Conservation (phyloP, 2,797 vertebrate genomes). For the Antrozous pallidus region DNA sequence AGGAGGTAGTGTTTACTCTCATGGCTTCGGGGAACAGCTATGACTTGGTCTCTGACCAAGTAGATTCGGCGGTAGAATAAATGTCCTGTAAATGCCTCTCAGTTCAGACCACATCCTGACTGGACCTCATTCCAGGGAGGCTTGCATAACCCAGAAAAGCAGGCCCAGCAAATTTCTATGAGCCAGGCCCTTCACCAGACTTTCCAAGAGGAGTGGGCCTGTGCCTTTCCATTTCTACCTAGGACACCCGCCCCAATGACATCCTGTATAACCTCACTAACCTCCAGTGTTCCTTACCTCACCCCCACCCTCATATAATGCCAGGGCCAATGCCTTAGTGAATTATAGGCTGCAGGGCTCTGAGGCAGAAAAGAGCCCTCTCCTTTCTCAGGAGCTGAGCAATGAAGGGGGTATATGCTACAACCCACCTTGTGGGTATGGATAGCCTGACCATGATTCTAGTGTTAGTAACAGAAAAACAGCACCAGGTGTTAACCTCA, state of each 20-base stretch:
- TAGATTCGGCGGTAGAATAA: constrained; percentile 22
- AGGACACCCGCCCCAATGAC: not conserved
- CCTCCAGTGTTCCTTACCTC: not conserved
- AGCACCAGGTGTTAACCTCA: not conserved
- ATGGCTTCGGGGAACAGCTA: constrained; percentile 58
- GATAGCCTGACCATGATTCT: not conserved
- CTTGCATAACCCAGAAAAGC: constrained; percentile 21
- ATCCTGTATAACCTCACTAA: not conserved
- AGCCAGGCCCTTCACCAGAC: not conserved
- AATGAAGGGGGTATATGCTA: not conserved
- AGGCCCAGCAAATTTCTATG: not conserved
- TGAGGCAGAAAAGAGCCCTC: not conserved
- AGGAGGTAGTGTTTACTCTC: constrained; percentile 71
- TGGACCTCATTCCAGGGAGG: constrained; percentile 25
- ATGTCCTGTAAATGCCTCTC: constrained; percentile 24
- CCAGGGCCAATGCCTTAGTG: not conserved
- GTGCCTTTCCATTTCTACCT: not conserved
- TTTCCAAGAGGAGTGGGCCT: not conserved
- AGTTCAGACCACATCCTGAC: constrained; percentile 65
- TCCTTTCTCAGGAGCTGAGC: not conserved
- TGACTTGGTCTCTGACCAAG: constrained; percentile 68
- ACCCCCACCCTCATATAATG: too few species aligned
- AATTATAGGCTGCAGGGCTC: not conserved
- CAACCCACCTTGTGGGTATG: not conserved
- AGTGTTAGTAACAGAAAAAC: not conserved